These are phyloP conservation scores for Sphaerophoria rueppellii DNA, from an alignment of 2,888 invertebrate species.

Conservation along the genomic window DNA sequence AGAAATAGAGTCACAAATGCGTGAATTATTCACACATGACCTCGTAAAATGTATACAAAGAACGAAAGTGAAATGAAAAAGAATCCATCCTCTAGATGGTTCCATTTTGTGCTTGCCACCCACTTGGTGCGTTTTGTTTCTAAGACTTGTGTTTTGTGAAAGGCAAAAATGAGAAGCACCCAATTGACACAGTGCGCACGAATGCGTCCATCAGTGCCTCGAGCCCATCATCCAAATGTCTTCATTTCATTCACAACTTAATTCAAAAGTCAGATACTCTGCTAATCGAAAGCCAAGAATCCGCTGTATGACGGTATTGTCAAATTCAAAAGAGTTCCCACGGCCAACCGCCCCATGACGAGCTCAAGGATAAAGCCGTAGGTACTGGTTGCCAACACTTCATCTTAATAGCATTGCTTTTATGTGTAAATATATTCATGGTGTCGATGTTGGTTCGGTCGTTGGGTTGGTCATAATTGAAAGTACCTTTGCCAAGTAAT, in stretches of 20 bases:
- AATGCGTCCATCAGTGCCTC: conserved; percentile 33
- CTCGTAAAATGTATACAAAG: conserved; percentile 55
- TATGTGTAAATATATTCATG: conserved; percentile 60
- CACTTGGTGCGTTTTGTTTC: conserved; percentile 38
- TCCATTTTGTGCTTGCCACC: not conserved
- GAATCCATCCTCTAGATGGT: not conserved
- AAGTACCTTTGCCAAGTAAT: conserved; percentile 59
- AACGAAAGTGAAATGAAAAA: conserved; percentile 33
- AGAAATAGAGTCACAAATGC: conserved; percentile 53
- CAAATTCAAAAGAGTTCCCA: conserved; percentile 30
- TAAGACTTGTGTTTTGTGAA: not conserved
- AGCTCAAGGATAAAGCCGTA: conserved; percentile 65
- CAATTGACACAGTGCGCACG: conserved; percentile 52
- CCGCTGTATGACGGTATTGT: conserved; percentile 8
- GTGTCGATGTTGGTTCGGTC: conserved; percentile 25
- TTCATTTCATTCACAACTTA: not conserved
- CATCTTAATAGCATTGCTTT: conserved; percentile 46
- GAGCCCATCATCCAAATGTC: not conserved
- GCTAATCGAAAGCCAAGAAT: conserved; percentile 50
- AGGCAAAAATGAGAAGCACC: conserved; percentile 3
- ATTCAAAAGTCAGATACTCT: not conserved
- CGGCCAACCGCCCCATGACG: not conserved
- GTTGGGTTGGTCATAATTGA: conserved; percentile 49
- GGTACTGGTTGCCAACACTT: not conserved
- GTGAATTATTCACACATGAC: conserved; percentile 70